These are phyloP conservation scores for Centruroides vittatus DNA, from an alignment of 1,140 invertebrate species.

Conservation along the genomic window DNA sequence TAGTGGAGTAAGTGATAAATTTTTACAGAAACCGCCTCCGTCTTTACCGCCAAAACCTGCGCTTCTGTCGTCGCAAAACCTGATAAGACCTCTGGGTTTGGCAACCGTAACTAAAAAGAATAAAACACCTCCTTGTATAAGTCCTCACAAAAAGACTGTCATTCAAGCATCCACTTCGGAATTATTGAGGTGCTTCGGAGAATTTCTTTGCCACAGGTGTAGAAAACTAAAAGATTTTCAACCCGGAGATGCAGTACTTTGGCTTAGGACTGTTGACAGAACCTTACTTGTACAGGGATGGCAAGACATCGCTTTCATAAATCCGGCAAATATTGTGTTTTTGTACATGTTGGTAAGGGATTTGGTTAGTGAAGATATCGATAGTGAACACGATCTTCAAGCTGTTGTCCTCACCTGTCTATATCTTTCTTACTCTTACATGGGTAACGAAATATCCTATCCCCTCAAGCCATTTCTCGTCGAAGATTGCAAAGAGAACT, in stretches of 20 bases:
- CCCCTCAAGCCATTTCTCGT: conserved; percentile 98
- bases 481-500: conserved; percentile 77
- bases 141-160: conserved; percentile 48
- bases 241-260: conserved; percentile 78
- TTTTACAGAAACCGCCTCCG: conserved; percentile 3
- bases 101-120: neutral
- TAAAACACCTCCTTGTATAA: conserved; percentile 26
- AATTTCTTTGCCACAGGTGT: conserved; percentile 82
- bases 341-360: conserved; percentile 95
- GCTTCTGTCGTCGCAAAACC: conserved; percentile 18
- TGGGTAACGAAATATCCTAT: conserved; percentile 97
- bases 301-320: conserved; percentile 99
- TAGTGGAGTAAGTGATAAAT: too few species aligned
- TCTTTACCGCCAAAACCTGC: conserved; percentile 19
- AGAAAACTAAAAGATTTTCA: conserved; percentile 71
- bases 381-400: conserved; percentile 78
- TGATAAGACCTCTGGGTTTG: conserved; percentile 4
- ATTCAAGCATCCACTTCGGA: conserved; percentile 97
- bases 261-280: conserved; percentile 91
- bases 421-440: conserved; percentile 91
- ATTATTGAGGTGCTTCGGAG: conserved; percentile 87
- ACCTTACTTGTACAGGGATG: conserved; percentile 91
- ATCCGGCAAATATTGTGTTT: conserved; percentile 98
- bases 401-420: conserved; percentile 93
- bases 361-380: conserved; percentile 52